Evolutionary conservation across 2,113 vertebrate genomes (phyloP).

Genomic region (Nematolebias whitei): DNA sequence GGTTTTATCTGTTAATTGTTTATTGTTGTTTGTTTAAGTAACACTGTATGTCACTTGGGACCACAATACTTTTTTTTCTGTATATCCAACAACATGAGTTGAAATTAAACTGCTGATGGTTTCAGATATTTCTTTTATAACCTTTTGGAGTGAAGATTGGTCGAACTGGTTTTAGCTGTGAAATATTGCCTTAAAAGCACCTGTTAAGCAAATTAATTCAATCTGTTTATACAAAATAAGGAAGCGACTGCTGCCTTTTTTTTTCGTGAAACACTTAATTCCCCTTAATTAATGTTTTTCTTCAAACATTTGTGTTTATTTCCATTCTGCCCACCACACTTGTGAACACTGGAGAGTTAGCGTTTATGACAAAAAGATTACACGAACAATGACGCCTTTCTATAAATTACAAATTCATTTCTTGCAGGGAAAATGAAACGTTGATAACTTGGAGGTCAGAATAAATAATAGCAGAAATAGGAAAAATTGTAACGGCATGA

Average conservation of each 20-base stretch:
- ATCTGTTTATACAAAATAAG: too few relatives aligned
- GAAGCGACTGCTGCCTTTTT: too few relatives aligned
- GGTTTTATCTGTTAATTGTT: slow-evolving; percentile 1
- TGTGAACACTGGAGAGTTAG: background rate
- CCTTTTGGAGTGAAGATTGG: background rate
- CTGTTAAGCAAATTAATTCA: background rate
- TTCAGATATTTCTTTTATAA: background rate
- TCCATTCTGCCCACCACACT: background rate
- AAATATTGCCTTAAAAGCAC: slow-evolving; percentile 5
- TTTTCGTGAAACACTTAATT: too few relatives aligned
- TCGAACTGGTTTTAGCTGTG: background rate
- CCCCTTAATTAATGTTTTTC: too few relatives aligned
- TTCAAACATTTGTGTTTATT: background rate
- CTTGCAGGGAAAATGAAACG: slow-evolving; percentile 3
- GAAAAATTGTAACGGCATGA: slow-evolving; percentile 29
- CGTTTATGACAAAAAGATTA: background rate
- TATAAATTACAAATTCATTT: slow-evolving; percentile 10
- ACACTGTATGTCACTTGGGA: slow-evolving; percentile 27
- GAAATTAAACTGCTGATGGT: background rate
- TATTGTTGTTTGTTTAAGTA: slow-evolving; percentile 11
- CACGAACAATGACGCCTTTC: slow-evolving; percentile 1
- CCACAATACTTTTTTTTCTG: slow-evolving; percentile 6
- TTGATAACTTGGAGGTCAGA: slow-evolving; percentile 10
- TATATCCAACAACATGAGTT: background rate
- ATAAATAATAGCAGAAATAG: slow-evolving; percentile 11